Percentiles rank a stretch among this genome's conserved stretches.
These are phyloP conservation scores for Dicyrtomina minuta DNA, from an alignment of 2,888 invertebrate species.

Conservation along the genomic window DNA sequence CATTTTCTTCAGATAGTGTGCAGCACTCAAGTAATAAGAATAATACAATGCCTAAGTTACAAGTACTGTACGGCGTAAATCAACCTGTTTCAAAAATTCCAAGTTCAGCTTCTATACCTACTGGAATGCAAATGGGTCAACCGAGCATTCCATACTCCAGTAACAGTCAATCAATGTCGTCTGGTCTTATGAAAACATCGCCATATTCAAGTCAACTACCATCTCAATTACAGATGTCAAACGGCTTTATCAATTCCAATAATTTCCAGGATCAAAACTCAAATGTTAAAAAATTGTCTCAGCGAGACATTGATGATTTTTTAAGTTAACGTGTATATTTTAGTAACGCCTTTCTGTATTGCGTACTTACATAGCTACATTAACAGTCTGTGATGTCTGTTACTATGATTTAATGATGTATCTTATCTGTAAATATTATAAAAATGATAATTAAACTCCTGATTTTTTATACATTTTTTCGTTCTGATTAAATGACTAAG, in stretches of 20 bases:
- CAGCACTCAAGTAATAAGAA: constrained; percentile 11
- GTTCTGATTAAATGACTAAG: too few species aligned
- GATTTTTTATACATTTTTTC: too few species aligned
- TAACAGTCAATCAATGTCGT: neutral
- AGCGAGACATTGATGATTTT: constrained; percentile 50
- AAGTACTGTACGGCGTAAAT: neutral
- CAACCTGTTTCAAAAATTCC: constrained; percentile 10
- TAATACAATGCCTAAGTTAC: neutral
- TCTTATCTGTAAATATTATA: too few species aligned
- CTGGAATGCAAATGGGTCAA: constrained; percentile 1
- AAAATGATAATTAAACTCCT: too few species aligned
- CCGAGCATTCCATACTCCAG: neutral
- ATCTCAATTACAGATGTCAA: neutral
- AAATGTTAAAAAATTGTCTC: constrained; percentile 40
- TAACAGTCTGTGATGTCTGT: too few species aligned
- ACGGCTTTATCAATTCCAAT: constrained; percentile 14
- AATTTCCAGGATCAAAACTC: constrained; percentile 16
- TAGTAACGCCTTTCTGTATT: too few species aligned
- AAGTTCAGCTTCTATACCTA: constrained; percentile 5
- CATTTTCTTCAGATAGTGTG: constrained; percentile 35
- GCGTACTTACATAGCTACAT: too few species aligned
- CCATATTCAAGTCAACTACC: neutral
- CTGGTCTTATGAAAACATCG: neutral
- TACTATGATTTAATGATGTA: too few species aligned
- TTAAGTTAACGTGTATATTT: constrained; percentile 24